Evolutionary conservation across 1,140 invertebrate species (phyloP).

Genomic region (Hydropsyche tenuis): DNA sequence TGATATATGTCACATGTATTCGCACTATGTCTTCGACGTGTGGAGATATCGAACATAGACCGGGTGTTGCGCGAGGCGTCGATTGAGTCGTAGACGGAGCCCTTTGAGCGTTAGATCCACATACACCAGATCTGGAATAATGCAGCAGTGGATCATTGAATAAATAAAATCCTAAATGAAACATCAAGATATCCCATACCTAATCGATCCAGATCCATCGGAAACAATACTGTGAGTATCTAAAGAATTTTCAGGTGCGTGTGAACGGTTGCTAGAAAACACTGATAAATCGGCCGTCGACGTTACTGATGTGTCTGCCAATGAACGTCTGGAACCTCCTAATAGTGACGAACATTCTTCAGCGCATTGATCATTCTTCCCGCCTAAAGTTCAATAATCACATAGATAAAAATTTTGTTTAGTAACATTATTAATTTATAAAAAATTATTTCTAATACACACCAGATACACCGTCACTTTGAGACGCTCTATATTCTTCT

Average conservation of each 20-base stretch:
- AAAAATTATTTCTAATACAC: conserved; percentile 37
- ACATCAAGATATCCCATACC: conserved; percentile 55
- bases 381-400: conserved; percentile 5
- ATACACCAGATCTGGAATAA: conserved; percentile 57
- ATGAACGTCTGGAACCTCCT: conserved; percentile 74
- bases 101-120: conserved; percentile 59
- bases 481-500: conserved; percentile 59
- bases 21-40: conserved; percentile 70
- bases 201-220: conserved; percentile 69
- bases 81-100: conserved; percentile 63
- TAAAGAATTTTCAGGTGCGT: conserved; percentile 74
- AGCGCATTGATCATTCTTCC: conserved; percentile 45
- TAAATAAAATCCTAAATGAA: background rate
- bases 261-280: conserved; percentile 77
- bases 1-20: conserved; percentile 76
- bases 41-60: conserved; percentile 63
- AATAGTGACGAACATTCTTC: conserved; percentile 59
- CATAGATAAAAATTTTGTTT: background rate
- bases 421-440: background rate
- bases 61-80: conserved; percentile 69
- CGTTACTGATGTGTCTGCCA: conserved; percentile 83
- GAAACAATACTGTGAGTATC: conserved; percentile 78
- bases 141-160: background rate
- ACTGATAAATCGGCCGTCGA: conserved; percentile 83
- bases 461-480: conserved; percentile 62